Percentiles rank a stretch among this genome's conserved stretches.
Conservation (phyloP, 2,113 vertebrate species). For the Oryzias celebensis region DNA sequence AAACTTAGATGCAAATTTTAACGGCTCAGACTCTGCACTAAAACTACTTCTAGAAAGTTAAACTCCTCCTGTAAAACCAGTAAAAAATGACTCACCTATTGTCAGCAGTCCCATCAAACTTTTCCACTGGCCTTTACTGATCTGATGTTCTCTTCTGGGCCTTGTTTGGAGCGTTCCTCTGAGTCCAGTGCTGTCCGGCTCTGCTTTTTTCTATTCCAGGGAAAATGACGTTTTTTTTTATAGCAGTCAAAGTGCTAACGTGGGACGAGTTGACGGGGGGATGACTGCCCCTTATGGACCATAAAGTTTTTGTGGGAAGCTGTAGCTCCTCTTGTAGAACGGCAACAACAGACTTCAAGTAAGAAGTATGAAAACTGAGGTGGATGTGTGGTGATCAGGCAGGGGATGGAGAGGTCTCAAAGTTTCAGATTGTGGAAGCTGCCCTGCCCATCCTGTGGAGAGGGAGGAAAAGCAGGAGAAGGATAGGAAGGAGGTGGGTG, state of each 20-base stretch:
- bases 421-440: conserved; percentile 58
- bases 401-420: conserved; percentile 36
- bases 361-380: not conserved
- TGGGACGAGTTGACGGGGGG: too few species aligned
- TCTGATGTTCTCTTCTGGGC: conserved; percentile 41
- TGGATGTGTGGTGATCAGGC: conserved; percentile 21
- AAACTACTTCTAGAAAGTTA: not conserved
- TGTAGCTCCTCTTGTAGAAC: conserved; percentile 11
- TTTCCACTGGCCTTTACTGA: conserved; percentile 51
- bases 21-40: not conserved
- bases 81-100: conserved; percentile 50
- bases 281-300: not conserved
- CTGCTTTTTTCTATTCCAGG: too few species aligned
- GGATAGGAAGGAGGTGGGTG: conserved; percentile 41
- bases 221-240: too few species aligned
- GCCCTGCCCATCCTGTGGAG: conserved; percentile 71
- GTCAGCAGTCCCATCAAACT: conserved; percentile 72
- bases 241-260: too few species aligned
- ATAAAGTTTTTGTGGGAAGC: conserved; percentile 5
- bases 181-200: too few species aligned
- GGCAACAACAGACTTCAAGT: not conserved
- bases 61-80: not conserved
- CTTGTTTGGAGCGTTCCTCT: not conserved
- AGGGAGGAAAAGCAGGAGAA: conserved; percentile 48
- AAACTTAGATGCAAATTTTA: too few species aligned